Evolutionary conservation across 2,888 invertebrate genomes (phyloP).

Genomic region (Amphipoea lucens): DNA sequence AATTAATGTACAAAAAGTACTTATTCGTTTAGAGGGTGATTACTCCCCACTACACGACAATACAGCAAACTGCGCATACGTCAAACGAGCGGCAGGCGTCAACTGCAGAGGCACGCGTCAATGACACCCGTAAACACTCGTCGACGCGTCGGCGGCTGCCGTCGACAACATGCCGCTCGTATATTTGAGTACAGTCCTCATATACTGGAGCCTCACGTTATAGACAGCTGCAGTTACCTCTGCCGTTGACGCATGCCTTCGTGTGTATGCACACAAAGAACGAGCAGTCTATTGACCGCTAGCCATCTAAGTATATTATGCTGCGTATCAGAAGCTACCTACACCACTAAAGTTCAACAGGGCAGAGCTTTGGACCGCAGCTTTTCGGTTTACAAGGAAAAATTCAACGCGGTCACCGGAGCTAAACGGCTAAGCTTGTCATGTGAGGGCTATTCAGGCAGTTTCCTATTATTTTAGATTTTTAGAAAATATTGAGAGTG

Average conservation of each 20-base stretch:
- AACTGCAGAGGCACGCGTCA: too few relatives aligned
- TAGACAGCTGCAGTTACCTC: too few relatives aligned
- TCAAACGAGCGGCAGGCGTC: too few relatives aligned
- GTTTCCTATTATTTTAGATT: neutral
- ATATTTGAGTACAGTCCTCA: too few relatives aligned
- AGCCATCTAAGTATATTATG: neutral
- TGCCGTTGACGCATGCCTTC: too few relatives aligned
- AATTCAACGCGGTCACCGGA: slow-evolving; percentile 10
- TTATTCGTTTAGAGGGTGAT: neutral
- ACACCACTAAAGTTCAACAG: slow-evolving; percentile 33
- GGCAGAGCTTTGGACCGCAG: slow-evolving; percentile 33
- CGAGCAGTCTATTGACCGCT: neutral
- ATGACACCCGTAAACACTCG: too few relatives aligned
- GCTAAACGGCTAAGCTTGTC: slow-evolving; percentile 20
- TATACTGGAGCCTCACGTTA: too few relatives aligned
- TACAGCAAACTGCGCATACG: neutral
- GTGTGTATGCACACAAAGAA: neutral
- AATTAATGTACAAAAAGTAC: neutral
- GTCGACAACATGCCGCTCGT: too few relatives aligned
- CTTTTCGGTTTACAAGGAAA: slow-evolving; percentile 35
- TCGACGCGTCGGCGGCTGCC: too few relatives aligned
- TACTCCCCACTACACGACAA: neutral
- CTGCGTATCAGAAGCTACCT: neutral
- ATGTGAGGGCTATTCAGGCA: neutral
- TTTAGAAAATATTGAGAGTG: neutral